Base-by-base conservation (phyloP, 2,113 vertebrate genomes). In the Trichomycterus rosablanca region DNA sequence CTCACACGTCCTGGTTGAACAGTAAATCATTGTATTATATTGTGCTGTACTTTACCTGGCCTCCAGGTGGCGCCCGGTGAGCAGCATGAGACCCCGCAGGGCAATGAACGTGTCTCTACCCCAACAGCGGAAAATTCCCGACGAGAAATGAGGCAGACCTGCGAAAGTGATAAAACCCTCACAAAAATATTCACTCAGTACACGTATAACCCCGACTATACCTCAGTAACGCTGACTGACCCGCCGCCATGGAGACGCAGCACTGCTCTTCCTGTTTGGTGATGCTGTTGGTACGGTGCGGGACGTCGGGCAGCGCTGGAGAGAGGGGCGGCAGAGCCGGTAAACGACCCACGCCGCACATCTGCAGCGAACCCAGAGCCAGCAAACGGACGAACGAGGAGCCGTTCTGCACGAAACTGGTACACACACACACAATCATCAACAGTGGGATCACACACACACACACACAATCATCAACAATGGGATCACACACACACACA, bases 51-150 rank as follows among this genome's bases (percentile, higher is more conserved):
- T 75, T 76, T 83, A 93, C 93, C 92, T 90, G 66, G 96, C 94
- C 65, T 98, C 96, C 11, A 81, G 23, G 67, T 91, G 85, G 59
- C 92, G 88, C 3, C 95, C 96, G 1, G 95, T 92, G 54, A 98
- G 71, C 46, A 98, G 85, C 82, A 97, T 74, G 0, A 97, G 76
- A 23, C 94, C 96, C 76, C 93, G 81, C 63, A 99, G 85, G n/a
- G 95, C 89, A 60, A 99, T 98, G 63, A 99, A 99, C 1, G 95
- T 96, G 69, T 99, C 95, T 68, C 96, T 84, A 71, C 96, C 96
- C 95, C 96, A 99, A 2, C 91, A 95, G 14, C 95, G 94, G 81
- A 99, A 99, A 75, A 99, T 90, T 35, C 95, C 96, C 43, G 92
- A 84, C 11, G 93, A 91, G 80, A 99, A 99, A 75, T 99, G 94